Evolutionary conservation across 2,888 invertebrate species (phyloP).

Genomic region (Malachius bipustulatus): DNA sequence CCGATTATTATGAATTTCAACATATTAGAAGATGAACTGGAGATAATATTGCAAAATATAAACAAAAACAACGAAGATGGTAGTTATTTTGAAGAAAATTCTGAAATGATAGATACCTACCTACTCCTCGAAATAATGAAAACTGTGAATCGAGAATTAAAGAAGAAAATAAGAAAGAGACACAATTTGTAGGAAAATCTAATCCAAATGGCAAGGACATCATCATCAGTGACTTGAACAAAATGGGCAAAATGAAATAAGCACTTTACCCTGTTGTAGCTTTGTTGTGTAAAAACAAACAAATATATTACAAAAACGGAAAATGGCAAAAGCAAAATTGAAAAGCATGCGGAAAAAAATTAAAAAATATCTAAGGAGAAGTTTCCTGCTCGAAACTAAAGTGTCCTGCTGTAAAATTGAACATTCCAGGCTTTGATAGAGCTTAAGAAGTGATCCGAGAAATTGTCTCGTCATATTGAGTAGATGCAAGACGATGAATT

Average conservation of each 20-base stretch:
- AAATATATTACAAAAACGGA: neutral
- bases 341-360: neutral
- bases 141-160: neutral
- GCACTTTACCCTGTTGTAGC: too few species aligned
- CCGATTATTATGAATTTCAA: neutral
- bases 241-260: too few species aligned
- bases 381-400: neutral
- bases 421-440: constrained; percentile 2
- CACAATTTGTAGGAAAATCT: constrained; percentile 1
- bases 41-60: neutral
- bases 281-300: too few species aligned
- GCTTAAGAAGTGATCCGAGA: neutral
- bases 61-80: neutral
- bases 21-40: neutral
- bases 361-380: neutral
- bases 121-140: neutral
- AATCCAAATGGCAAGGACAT: neutral
- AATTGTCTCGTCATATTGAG: neutral
- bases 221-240: too few species aligned
- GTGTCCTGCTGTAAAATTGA: neutral
- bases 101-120: neutral
- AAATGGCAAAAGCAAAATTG: neutral
- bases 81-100: neutral
- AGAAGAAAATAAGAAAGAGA: neutral
- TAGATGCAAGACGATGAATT: neutral